These are phyloP conservation scores for Pelecanus crispus DNA, from an alignment of 2,113 vertebrate species.

Conservation along the genomic window DNA sequence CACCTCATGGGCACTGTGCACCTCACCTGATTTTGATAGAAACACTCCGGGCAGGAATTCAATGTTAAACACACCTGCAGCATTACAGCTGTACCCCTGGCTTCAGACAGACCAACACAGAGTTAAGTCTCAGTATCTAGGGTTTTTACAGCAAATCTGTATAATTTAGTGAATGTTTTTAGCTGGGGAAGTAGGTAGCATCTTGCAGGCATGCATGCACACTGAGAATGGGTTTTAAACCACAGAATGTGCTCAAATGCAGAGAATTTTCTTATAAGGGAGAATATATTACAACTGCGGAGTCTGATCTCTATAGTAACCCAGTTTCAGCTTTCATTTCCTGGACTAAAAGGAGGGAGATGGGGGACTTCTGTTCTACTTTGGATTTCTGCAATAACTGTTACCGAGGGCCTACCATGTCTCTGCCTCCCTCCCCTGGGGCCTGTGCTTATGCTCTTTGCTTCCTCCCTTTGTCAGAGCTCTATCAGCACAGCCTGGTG, in stretches of 20 bases:
- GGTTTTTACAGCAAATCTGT: neutral
- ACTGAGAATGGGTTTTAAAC: neutral
- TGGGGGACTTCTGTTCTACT: neutral
- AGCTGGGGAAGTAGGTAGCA: neutral
- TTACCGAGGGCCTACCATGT: neutral
- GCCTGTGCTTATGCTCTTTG: neutral
- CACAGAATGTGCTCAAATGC: neutral
- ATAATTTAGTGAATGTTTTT: neutral
- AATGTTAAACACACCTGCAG: neutral
- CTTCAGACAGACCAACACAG: neutral
- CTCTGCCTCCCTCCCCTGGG: neutral
- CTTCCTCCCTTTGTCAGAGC: neutral
- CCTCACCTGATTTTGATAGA: neutral
- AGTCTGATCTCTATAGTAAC: neutral
- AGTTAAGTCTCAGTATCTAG: neutral
- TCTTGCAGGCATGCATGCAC: neutral
- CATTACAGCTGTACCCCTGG: neutral
- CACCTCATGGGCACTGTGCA: neutral
- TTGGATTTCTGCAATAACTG: neutral
- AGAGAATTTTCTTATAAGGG: neutral
- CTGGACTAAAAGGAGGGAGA: neutral
- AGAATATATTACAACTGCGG: neutral
- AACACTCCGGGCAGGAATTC: neutral
- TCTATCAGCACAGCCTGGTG: neutral
- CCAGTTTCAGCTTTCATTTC: neutral